Base-by-base conservation (phyloP, 1,140 invertebrate species). In the Drosophila sproati region DNA sequence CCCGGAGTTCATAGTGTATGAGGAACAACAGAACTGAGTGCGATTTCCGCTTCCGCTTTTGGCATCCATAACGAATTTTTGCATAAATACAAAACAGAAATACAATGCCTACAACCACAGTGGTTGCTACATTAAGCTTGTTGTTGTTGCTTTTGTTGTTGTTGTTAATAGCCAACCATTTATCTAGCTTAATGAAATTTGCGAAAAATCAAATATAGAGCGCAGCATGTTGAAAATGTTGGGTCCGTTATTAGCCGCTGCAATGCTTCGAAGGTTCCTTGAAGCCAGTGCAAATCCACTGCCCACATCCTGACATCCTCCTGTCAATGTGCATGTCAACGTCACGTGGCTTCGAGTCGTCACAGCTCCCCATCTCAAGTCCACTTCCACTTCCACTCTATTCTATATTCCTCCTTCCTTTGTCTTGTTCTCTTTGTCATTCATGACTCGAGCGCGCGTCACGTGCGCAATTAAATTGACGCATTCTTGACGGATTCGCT, bases 181-280 rank as follows among this genome's bases (percentile, higher is more conserved):
- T 91, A 92, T 92, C 87, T 92, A 78, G 83, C 82, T 91, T 92
- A 92, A 92, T 92, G 91, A 92, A 92, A 92, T 92, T 91, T 87
- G 80, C 86, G 55, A 78, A 78, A 78, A 78, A 78, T 83, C 79
- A 77, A 82, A 86, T 70, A 66, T 47, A 43, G 37, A 60, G 34
- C 54, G 54, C 54, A 63, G 57, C 45, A 51, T 66, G 73, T 61
- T 60, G 35, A 56, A 35, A 32, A 50, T 59, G 32, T 62, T 43
- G 20, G 55, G 31, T 61, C 32, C 37, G 70, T 70, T 77, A 81
- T 81, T 82, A 73, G 69, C 70, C 64, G 45, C 77, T 63, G 79
- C 28, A 73, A 55, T 72, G 81, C 59, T 72, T 57, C 68, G 70
- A 68, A 28, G 79, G 52, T 60, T 67, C 41, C 57, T 72, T 66